These are phyloP conservation scores for Oriolus oriolus DNA, from an alignment of 2,113 vertebrate species.

Conservation along the genomic window DNA sequence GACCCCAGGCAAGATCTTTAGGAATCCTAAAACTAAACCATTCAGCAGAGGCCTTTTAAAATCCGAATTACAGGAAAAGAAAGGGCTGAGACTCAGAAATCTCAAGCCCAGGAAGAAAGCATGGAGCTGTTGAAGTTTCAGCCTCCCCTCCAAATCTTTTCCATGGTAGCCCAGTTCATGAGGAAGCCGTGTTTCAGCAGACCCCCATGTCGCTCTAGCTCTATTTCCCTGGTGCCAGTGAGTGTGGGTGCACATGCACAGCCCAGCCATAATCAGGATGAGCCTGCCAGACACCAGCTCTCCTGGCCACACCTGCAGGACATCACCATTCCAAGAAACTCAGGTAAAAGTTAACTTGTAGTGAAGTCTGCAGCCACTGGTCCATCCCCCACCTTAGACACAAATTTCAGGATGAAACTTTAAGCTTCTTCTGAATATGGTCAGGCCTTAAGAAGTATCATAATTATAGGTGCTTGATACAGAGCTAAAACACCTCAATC, in stretches of 20 bases:
- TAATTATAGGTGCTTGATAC: background rate
- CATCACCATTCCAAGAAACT: background rate
- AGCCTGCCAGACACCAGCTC: background rate
- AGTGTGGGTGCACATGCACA: background rate
- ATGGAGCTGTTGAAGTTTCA: background rate
- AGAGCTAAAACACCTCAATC: background rate
- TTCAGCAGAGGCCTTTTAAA: background rate
- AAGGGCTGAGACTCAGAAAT: background rate
- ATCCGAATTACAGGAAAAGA: background rate
- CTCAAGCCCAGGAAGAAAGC: background rate
- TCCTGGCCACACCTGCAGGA: background rate
- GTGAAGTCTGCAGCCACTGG: background rate
- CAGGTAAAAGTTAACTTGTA: background rate
- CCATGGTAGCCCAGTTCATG: background rate
- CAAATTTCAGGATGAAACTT: background rate
- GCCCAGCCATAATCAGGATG: background rate
- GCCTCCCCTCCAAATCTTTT: background rate
- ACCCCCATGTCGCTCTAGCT: accelerated
- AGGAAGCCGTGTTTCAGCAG: background rate
- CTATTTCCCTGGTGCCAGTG: background rate
- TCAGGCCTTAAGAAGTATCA: background rate
- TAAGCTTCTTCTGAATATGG: background rate
- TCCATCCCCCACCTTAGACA: background rate
- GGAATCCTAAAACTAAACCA: background rate
- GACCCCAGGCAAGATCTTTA: background rate